phyloP scores from a whole-genome alignment of 2,888 invertebrate genomes.

The Luperina testacea region DNA sequence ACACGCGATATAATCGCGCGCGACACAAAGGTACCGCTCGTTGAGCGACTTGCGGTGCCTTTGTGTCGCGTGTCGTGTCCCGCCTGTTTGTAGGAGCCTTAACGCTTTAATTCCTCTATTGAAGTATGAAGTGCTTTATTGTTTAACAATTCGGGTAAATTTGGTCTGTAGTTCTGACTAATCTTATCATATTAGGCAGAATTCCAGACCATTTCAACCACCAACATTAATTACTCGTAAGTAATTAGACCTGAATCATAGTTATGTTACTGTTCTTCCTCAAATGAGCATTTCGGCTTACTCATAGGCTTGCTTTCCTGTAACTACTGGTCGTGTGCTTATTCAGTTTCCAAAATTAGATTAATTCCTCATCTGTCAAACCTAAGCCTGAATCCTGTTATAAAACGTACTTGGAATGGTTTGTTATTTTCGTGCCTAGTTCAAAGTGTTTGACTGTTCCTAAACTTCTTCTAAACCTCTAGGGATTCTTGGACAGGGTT shows the following conservation, averaged over 20 bases:
- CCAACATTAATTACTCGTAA: constrained; percentile 26
- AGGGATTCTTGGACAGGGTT: background rate
- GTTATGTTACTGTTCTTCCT: constrained; percentile 10
- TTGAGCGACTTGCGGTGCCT: no score
- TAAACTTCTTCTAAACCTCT: background rate
- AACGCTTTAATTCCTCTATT: constrained; percentile 26
- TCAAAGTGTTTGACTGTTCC: background rate
- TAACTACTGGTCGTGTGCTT: constrained; percentile 2
- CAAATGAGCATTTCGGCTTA: constrained; percentile 1
- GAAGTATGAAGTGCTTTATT: constrained; percentile 24
- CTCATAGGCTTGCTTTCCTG: constrained; percentile 5
- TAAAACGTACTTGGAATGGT: background rate
- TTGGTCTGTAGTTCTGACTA: constrained; percentile 2
- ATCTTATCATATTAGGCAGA: background rate
- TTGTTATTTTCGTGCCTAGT: background rate
- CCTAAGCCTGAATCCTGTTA: background rate
- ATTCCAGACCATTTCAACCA: background rate
- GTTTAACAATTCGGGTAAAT: constrained; percentile 10
- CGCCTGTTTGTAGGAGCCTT: no score
- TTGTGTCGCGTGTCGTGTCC: no score
- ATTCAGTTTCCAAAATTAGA: constrained; percentile 37
- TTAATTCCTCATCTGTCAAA: constrained; percentile 7
- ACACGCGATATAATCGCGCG: no score
- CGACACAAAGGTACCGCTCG: no score
- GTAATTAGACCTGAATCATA: constrained; percentile 37